phyloP scores from a whole-genome alignment of 1,140 invertebrate species.

The Mercenaria mercenaria region DNA sequence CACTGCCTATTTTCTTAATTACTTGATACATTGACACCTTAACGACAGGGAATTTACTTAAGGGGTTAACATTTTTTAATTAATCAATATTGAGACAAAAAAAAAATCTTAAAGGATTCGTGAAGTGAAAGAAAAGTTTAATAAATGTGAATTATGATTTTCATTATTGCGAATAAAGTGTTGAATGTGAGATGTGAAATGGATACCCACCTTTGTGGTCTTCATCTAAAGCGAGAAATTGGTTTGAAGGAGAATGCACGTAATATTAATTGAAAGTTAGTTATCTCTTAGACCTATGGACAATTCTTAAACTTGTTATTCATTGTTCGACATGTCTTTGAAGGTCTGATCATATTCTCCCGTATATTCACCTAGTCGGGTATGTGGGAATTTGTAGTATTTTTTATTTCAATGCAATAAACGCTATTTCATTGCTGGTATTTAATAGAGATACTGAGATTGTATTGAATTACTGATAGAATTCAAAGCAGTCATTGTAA shows the following conservation, averaged over 20 bases:
- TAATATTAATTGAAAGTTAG: conserved; percentile 13
- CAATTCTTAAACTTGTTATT: neutral
- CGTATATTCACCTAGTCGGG: neutral
- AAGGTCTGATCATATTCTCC: neutral
- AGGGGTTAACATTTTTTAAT: neutral
- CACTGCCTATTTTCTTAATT: conserved; percentile 11
- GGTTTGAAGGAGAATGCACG: neutral
- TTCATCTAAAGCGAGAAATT: neutral
- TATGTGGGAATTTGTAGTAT: no score
- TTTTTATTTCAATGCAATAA: no score
- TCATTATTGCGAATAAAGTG: neutral
- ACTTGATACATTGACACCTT: neutral
- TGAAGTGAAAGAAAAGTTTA: neutral
- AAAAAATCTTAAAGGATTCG: neutral
- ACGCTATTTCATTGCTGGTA: no score
- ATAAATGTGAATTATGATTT: conserved; percentile 24
- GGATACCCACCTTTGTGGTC: neutral
- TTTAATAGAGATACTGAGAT: no score
- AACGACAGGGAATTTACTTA: neutral
- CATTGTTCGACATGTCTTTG: neutral
- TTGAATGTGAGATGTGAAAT: neutral
- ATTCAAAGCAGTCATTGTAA: no score
- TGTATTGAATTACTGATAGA: no score
- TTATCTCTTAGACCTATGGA: neutral
- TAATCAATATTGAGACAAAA: conserved; percentile 2